Conservation (phyloP, 2,888 invertebrate species). For the Trypoxylon attenuatum region DNA sequence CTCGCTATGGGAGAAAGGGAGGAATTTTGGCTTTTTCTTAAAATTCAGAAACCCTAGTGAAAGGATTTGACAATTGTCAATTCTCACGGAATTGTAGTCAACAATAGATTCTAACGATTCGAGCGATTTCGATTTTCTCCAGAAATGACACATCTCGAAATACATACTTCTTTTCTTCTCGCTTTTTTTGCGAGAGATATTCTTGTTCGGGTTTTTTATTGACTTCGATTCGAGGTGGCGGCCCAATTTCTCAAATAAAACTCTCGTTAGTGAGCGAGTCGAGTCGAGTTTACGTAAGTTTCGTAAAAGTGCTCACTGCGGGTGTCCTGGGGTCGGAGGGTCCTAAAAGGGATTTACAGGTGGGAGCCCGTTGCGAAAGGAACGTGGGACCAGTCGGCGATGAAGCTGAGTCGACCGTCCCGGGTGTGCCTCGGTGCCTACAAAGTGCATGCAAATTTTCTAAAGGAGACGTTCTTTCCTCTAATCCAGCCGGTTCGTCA, state of each 20-base stretch:
- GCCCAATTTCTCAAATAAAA: neutral
- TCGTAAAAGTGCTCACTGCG: constrained; percentile 35
- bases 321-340: constrained; percentile 26
- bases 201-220: neutral
- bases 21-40: too few relatives aligned
- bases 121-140: too few relatives aligned
- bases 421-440: constrained; percentile 11
- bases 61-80: too few relatives aligned
- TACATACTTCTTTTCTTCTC: neutral
- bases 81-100: too few relatives aligned
- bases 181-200: too few relatives aligned
- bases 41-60: too few relatives aligned
- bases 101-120: too few relatives aligned
- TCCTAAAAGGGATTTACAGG: constrained; percentile 36
- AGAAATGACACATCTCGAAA: too few relatives aligned
- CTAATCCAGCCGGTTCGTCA: constrained; percentile 27
- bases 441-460: constrained; percentile 48
- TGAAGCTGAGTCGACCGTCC: constrained; percentile 19
- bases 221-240: too few relatives aligned
- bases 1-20: too few relatives aligned
- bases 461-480: constrained; percentile 21
- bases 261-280: neutral
- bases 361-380: constrained; percentile 22
- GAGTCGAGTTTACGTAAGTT: constrained; percentile 15
- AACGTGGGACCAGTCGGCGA: constrained; percentile 9